A percentile compares a stretch with the other conserved stretches of the same genome.
These are phyloP conservation scores for Sebastes schlegelii DNA, from an alignment of 2,113 vertebrate species.

Conservation along the genomic window DNA sequence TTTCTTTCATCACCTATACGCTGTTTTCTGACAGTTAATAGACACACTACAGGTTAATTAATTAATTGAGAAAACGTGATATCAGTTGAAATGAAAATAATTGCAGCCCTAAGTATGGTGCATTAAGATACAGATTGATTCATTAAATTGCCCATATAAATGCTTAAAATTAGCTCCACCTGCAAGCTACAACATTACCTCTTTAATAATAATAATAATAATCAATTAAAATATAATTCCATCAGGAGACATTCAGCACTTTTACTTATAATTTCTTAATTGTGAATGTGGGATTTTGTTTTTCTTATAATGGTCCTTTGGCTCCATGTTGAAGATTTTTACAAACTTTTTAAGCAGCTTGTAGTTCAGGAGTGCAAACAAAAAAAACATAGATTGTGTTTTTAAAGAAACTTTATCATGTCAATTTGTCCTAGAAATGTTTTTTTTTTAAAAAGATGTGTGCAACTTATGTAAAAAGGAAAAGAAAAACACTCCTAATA, in stretches of 20 bases:
- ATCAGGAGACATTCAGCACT: background rate
- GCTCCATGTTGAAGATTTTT: background rate
- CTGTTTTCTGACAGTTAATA: background rate
- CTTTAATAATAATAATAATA: background rate
- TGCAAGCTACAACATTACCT: no score
- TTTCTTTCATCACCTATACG: background rate
- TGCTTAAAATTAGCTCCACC: background rate
- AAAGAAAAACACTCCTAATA: no score
- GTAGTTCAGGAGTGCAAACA: background rate
- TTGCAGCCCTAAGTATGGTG: background rate
- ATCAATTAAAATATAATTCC: background rate
- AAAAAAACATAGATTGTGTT: no score
- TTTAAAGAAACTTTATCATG: no score
- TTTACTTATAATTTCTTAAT: background rate
- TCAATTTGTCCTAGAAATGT: no score
- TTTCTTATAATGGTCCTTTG: background rate
- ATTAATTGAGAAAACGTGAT: background rate
- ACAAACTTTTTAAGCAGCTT: background rate
- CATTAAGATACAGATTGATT: background rate
- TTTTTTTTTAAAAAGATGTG: no score
- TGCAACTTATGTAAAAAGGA: no score
- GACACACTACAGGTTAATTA: background rate
- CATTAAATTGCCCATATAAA: background rate
- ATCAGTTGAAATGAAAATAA: background rate
- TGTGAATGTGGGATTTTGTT: background rate